Evolutionary conservation across 2,888 invertebrate genomes (phyloP).

Genomic region (Ormyrus pomaceus): DNA sequence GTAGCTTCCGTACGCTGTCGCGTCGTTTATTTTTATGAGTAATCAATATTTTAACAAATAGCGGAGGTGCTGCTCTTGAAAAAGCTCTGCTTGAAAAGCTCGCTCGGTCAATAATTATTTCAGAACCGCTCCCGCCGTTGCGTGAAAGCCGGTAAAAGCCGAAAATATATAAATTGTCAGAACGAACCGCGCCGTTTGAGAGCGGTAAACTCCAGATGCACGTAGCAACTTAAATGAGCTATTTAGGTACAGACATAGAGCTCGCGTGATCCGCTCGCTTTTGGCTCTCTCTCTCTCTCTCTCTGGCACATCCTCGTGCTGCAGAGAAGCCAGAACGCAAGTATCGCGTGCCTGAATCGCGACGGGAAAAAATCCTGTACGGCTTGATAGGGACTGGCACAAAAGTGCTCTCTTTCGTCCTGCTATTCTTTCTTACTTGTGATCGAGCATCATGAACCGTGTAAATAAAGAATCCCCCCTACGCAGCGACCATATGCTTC

Average conservation of each 20-base stretch:
- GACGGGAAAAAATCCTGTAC: background rate
- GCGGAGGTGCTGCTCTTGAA: no score
- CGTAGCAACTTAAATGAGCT: background rate
- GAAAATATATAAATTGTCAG: no score
- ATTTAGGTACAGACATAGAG: background rate
- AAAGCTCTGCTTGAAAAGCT: no score
- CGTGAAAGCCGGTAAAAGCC: no score
- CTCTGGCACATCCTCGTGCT: background rate
- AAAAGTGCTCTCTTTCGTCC: slow-evolving; percentile 21
- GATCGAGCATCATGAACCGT: no score
- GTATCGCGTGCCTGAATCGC: slow-evolving; percentile 18
- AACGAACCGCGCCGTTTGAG: background rate
- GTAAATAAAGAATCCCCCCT: no score
- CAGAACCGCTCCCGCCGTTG: no score
- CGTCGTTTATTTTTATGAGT: no score
- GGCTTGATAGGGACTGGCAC: slow-evolving; percentile 22
- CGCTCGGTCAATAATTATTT: no score
- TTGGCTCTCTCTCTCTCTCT: background rate
- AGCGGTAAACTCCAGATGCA: background rate
- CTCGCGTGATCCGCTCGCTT: slow-evolving; percentile 19
- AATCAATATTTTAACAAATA: no score
- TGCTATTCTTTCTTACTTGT: slow-evolving; percentile 2
- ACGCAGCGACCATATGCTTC: no score
- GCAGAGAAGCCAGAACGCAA: background rate
- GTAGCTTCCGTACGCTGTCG: no score